These are phyloP conservation scores for Neoarius graeffei DNA, from an alignment of 2,113 vertebrate genomes.

Conservation along the genomic window DNA sequence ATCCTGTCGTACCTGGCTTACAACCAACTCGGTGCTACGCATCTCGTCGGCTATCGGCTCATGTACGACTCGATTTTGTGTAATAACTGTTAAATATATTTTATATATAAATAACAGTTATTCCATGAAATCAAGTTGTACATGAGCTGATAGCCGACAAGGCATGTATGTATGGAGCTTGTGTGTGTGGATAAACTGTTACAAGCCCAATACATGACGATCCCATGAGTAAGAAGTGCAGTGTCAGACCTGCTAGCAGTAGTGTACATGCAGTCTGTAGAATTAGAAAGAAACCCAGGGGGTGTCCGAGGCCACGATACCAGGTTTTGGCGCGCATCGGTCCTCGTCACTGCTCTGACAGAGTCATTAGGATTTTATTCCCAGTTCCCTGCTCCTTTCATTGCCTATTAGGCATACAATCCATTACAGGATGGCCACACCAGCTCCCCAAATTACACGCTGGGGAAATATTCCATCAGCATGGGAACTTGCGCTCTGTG, in stretches of 20 bases:
- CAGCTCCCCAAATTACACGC: constrained; percentile 56
- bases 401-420: constrained; percentile 77
- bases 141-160: too few species aligned
- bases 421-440: constrained; percentile 67
- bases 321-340: constrained; percentile 33
- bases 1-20: too few species aligned
- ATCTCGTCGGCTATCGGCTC: too few species aligned
- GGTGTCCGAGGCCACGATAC: constrained; percentile 3
- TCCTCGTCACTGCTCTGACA: constrained; percentile 67
- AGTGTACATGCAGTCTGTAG: background rate
- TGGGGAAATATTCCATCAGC: constrained; percentile 57
- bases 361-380: constrained; percentile 72
- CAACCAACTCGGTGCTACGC: too few species aligned
- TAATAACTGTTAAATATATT: too few species aligned
- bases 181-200: background rate
- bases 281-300: constrained; percentile 26
- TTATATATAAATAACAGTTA: too few species aligned
- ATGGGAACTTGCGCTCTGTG: constrained; percentile 34
- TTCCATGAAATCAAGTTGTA: too few species aligned
- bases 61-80: too few species aligned
- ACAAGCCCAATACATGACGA: background rate
- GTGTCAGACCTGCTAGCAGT: background rate
- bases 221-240: background rate
- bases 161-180: too few species aligned
- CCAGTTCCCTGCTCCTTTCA: constrained; percentile 68